phyloP scores from a whole-genome alignment of 2,797 vertebrate species.

The Tinamus major region DNA sequence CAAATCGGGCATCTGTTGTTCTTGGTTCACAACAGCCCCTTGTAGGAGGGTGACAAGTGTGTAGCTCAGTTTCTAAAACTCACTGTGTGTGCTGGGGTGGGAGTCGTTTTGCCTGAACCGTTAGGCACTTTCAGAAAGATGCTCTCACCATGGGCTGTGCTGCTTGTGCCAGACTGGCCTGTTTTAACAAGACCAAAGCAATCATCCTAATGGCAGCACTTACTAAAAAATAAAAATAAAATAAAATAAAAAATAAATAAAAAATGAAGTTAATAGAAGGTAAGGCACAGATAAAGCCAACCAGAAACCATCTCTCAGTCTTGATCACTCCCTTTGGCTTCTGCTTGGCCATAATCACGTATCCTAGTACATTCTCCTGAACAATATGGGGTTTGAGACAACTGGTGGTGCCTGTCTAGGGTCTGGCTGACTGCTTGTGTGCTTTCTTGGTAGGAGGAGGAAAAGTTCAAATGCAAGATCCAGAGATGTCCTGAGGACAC shows the following conservation, averaged over 20 bases:
- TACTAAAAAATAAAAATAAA: too few species aligned
- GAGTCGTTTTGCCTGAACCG: accelerated
- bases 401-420: background rate
- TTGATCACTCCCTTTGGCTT: background rate
- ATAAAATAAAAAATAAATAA: too few species aligned
- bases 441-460: background rate
- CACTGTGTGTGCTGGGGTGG: accelerated
- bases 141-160: background rate
- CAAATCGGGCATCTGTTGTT: background rate
- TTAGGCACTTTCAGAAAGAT: background rate
- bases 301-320: background rate
- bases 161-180: background rate
- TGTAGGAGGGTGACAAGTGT: background rate
- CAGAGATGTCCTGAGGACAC: background rate
- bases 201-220: background rate
- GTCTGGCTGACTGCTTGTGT: accelerated
- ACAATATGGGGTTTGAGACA: too few species aligned
- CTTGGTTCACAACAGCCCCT: background rate
- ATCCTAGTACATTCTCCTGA: background rate
- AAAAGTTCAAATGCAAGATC: background rate
- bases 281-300: accelerated
- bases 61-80: background rate
- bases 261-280: accelerated
- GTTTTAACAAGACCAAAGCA: background rate
- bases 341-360: background rate